Evolutionary conservation across 2,888 invertebrate species (phyloP).

Genomic region (Drosophila pseudotakahashii): DNA sequence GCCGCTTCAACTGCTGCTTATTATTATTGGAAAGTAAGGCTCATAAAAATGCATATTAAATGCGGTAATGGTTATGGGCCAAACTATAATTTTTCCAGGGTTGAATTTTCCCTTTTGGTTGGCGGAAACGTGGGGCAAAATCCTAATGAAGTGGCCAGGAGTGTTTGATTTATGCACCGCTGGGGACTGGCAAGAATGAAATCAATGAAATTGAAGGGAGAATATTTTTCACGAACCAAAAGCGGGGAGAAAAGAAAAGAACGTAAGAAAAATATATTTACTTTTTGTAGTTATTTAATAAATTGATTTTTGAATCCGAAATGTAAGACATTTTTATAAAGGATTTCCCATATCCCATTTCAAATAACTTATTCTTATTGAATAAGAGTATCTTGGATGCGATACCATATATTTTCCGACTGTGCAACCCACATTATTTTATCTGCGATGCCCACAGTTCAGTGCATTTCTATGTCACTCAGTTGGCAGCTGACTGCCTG

Average conservation of each 20-base stretch:
- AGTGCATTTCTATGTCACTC: constrained; percentile 53
- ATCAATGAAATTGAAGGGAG: constrained; percentile 29
- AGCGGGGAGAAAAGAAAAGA: not conserved
- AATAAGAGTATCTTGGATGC: not conserved
- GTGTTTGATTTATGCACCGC: constrained; percentile 46
- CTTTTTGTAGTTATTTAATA: too few species aligned
- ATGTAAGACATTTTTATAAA: too few species aligned
- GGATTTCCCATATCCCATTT: not conserved
- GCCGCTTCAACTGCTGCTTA: constrained; percentile 22
- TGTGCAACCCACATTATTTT: constrained; percentile 35
- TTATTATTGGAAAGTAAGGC: constrained; percentile 49
- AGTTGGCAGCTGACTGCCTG: constrained; percentile 25
- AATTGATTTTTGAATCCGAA: too few species aligned
- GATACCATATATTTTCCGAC: not conserved
- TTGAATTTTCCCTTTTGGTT: constrained; percentile 3
- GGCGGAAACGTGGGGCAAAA: constrained; percentile 1
- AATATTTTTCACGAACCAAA: not conserved
- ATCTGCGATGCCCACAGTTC: constrained; percentile 54
- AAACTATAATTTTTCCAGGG: constrained; percentile 51
- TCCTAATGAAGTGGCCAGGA: constrained; percentile 47
- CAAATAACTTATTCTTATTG: not conserved
- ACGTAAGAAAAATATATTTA: not conserved
- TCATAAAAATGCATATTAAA: constrained; percentile 65
- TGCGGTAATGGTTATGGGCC: constrained; percentile 42
- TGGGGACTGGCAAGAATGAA: constrained; percentile 31